Conservation (phyloP, 2,113 vertebrate genomes). For the Thunnus thynnus region DNA sequence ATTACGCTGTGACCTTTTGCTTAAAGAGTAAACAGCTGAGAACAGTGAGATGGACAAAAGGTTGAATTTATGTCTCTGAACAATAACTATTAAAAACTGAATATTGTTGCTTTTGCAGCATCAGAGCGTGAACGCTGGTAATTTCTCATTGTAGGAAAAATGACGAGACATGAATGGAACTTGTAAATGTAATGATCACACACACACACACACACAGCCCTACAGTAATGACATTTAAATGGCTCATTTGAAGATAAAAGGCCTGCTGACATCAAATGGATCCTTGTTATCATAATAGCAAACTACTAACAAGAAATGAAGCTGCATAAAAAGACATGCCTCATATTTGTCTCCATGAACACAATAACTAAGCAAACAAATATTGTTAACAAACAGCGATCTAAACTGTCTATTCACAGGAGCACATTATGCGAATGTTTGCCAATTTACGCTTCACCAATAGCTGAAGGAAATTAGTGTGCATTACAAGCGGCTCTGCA, state of each 20-base stretch:
- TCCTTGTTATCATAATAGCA: slow-evolving; percentile 77
- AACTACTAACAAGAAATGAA: slow-evolving; percentile 77
- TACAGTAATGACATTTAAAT: slow-evolving; percentile 82
- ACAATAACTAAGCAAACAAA: slow-evolving; percentile 74
- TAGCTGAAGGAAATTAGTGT: slow-evolving; percentile 66
- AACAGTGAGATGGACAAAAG: slow-evolving; percentile 41
- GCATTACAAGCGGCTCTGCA: slow-evolving; percentile 56
- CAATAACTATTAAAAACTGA: slow-evolving; percentile 53
- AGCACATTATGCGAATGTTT: slow-evolving; percentile 61
- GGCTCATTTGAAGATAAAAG: slow-evolving; percentile 82
- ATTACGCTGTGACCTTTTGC: slow-evolving; percentile 1
- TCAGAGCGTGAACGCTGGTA: slow-evolving; percentile 46
- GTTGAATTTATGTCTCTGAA: slow-evolving; percentile 48
- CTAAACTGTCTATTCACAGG: slow-evolving; percentile 72
- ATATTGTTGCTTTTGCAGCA: slow-evolving; percentile 50
- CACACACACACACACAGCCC: slow-evolving; percentile 41
- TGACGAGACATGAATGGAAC: slow-evolving; percentile 60
- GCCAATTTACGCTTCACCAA: slow-evolving; percentile 66
- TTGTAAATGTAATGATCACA: slow-evolving; percentile 63
- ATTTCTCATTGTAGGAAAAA: slow-evolving; percentile 66
- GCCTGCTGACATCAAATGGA: slow-evolving; percentile 76
- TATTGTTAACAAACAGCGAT: slow-evolving; percentile 70
- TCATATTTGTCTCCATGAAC: slow-evolving; percentile 65
- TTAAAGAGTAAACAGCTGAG: slow-evolving; percentile 29
- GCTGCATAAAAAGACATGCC: slow-evolving; percentile 68